phyloP scores from a whole-genome alignment of 92 coral and sea anemone genomes.

The Porites lobata region DNA sequence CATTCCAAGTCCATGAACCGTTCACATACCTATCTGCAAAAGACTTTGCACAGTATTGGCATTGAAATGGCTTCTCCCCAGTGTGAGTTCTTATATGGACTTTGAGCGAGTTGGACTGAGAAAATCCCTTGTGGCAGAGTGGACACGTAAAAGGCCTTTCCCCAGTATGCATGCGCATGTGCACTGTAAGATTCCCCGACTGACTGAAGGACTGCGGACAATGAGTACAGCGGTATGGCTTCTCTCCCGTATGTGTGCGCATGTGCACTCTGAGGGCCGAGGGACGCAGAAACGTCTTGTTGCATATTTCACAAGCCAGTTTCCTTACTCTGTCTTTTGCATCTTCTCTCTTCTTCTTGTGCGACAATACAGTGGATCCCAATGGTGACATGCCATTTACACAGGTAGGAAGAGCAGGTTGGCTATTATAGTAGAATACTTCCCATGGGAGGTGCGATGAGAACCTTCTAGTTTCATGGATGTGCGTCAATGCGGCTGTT shows the following conservation, averaged over 20 bases:
- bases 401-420: not conserved
- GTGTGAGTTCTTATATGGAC: constrained; percentile 52
- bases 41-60: constrained; percentile 19
- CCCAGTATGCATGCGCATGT: constrained; percentile 43
- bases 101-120: constrained; percentile 34
- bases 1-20: not conserved
- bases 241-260: constrained; percentile 49
- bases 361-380: not conserved
- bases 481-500: not conserved
- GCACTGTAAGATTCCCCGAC: constrained; percentile 31
- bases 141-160: constrained; percentile 29
- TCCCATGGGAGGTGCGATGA: not conserved
- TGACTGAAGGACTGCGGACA: constrained; percentile 42
- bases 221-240: constrained; percentile 28
- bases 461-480: not conserved
- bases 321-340: not conserved
- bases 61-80: constrained; percentile 46
- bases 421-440: not conserved
- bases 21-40: constrained; percentile 26
- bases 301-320: constrained; percentile 29
- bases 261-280: constrained; percentile 41
- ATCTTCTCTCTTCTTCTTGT: not conserved
- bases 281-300: constrained; percentile 23
- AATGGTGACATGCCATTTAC: not conserved
- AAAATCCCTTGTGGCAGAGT: constrained; percentile 38